Percentiles rank a stretch among this genome's conserved stretches.
Conservation (phyloP, 2,113 vertebrate species). For the Pungitius pungitius region DNA sequence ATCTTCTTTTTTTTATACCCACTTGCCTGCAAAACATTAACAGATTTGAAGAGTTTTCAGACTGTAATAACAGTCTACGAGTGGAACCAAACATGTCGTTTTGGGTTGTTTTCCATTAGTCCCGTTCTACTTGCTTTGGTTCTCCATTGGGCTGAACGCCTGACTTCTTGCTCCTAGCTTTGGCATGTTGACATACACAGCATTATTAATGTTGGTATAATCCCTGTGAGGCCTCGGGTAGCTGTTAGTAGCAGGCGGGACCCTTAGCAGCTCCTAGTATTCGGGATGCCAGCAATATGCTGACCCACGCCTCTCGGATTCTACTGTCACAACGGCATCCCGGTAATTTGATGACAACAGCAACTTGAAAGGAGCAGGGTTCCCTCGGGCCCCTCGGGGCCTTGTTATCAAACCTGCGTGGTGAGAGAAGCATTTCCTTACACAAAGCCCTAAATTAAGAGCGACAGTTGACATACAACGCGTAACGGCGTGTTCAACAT, state of each 20-base stretch:
- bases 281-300: conserved; percentile 66
- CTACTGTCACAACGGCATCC: conserved; percentile 76
- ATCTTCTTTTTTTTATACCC: not conserved
- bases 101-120: not conserved
- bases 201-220: conserved; percentile 24
- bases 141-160: not conserved
- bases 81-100: not conserved
- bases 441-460: conserved; percentile 43
- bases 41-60: not conserved
- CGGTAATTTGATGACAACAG: conserved; percentile 78
- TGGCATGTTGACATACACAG: conserved; percentile 22
- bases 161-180: not conserved
- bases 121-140: no score
- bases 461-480: conserved; percentile 46
- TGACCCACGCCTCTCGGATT: conserved; percentile 73
- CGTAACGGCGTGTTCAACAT: conserved; percentile 30
- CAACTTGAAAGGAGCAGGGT: conserved; percentile 37
- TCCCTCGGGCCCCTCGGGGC: conserved; percentile 39
- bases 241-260: conserved; percentile 30
- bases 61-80: not conserved
- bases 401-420: conserved; percentile 62
- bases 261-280: conserved; percentile 63
- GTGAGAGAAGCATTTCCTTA: conserved; percentile 44
- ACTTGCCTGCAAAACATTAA: not conserved
- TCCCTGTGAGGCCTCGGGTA: conserved; percentile 13